phyloP scores from a whole-genome alignment of 1,140 invertebrate genomes.

The Sycobia sp. region DNA sequence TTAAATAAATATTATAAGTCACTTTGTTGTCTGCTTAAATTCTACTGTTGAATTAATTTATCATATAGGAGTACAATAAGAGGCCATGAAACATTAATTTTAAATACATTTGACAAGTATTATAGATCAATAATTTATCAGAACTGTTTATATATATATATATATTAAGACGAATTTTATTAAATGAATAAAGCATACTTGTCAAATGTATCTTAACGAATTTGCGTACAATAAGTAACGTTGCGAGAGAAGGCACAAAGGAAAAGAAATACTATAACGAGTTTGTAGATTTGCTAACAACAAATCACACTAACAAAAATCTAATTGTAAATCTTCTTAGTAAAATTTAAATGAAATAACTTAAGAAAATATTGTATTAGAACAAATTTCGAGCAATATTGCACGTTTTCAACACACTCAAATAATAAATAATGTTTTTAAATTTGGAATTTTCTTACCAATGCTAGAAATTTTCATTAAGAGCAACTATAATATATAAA shows the following conservation, averaged over 20 bases:
- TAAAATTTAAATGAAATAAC: slow-evolving; percentile 23
- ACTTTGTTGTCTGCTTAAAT: slow-evolving; percentile 7
- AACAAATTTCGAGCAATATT: slow-evolving; percentile 24
- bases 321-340: slow-evolving; percentile 5
- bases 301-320: slow-evolving; percentile 28
- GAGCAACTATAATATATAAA: slow-evolving; percentile 3
- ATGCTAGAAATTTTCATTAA: slow-evolving; percentile 18
- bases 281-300: slow-evolving; percentile 15
- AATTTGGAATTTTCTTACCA: slow-evolving; percentile 2
- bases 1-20: slow-evolving; percentile 2
- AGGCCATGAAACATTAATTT: slow-evolving; percentile 11
- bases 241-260: slow-evolving; percentile 6
- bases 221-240: slow-evolving; percentile 27
- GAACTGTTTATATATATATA: too few relatives aligned
- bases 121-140: too few relatives aligned
- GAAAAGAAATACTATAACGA: slow-evolving; percentile 11
- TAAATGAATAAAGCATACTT: too few relatives aligned
- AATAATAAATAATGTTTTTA: slow-evolving; percentile 28
- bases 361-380: slow-evolving; percentile 17
- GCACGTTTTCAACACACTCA: slow-evolving; percentile 31
- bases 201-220: slow-evolving; percentile 15
- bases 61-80: neutral
- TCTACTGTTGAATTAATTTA: slow-evolving; percentile 2
- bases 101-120: slow-evolving; percentile 5
- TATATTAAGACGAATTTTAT: too few relatives aligned